These are phyloP conservation scores for Tiliacea aurago DNA, from an alignment of 2,888 invertebrate genomes.

Conservation along the genomic window DNA sequence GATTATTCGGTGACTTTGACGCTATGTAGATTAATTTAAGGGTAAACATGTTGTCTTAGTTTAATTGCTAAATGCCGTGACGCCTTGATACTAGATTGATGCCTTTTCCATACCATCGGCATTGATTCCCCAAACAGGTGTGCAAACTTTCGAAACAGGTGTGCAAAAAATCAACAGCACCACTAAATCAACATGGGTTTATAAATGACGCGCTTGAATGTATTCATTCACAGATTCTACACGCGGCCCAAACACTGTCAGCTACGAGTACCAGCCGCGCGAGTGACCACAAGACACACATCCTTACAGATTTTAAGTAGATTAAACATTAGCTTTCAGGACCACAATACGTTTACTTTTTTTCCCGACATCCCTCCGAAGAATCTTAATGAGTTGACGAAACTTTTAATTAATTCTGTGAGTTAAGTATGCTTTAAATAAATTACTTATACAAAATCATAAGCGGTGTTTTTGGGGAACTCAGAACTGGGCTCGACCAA, in stretches of 20 bases:
- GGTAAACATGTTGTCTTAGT: constrained; percentile 49
- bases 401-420: constrained; percentile 86
- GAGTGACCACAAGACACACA: constrained; percentile 30
- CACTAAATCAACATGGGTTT: no score
- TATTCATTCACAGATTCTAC: no score
- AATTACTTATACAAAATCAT: constrained; percentile 65
- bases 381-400: constrained; percentile 80
- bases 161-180: no score
- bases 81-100: not conserved
- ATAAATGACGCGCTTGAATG: no score
- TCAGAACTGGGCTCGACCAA: constrained; percentile 13
- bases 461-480: constrained; percentile 38
- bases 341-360: constrained; percentile 61
- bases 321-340: constrained; percentile 66
- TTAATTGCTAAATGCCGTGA: constrained; percentile 39
- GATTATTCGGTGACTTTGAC: constrained; percentile 62
- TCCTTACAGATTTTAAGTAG: constrained; percentile 61
- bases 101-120: no score
- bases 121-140: no score
- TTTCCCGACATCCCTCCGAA: constrained; percentile 64
- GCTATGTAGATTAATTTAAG: constrained; percentile 27
- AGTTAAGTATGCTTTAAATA: constrained; percentile 79
- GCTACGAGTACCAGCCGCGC: no score
- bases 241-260: no score
- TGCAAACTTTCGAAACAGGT: no score